phyloP scores from a whole-genome alignment of 2,797 vertebrate species.

The Lithobates pipiens region DNA sequence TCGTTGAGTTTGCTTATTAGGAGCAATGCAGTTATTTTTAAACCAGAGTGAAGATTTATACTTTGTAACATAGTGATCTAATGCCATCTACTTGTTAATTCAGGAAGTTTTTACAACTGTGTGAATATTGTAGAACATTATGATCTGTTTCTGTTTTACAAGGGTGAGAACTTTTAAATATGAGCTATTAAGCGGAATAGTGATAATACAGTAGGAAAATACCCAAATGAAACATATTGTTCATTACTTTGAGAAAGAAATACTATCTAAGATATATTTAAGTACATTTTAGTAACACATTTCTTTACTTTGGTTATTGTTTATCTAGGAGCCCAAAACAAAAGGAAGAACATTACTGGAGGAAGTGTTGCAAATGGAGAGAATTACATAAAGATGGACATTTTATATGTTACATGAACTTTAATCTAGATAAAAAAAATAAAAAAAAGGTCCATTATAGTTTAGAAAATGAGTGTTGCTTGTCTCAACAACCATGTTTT shows the following conservation, averaged over 20 bases:
- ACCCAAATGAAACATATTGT: background rate
- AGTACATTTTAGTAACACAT: too few relatives aligned
- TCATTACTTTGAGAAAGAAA: background rate
- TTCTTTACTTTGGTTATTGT: too few relatives aligned
- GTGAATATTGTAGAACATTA: conserved; percentile 34
- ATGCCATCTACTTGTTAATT: conserved; percentile 80
- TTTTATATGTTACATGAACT: too few relatives aligned
- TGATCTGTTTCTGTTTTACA: background rate
- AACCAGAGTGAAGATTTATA: conserved; percentile 51
- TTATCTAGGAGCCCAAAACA: too few relatives aligned
- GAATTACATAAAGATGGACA: too few relatives aligned
- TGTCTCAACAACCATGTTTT: too few relatives aligned
- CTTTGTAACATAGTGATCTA: conserved; percentile 72
- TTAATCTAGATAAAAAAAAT: too few relatives aligned
- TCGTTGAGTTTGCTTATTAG: conserved; percentile 56
- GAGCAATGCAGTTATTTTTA: conserved; percentile 41
- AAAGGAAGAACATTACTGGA: too few relatives aligned
- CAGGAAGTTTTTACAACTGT: conserved; percentile 65
- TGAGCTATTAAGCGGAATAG: background rate
- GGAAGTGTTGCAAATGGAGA: too few relatives aligned
- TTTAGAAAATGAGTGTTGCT: too few relatives aligned
- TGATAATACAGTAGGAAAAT: background rate
- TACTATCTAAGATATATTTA: background rate
- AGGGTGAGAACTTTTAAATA: background rate
- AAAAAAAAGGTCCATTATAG: too few relatives aligned